These are phyloP conservation scores for Vultur gryphus DNA, from an alignment of 2,797 vertebrate species.

Conservation along the genomic window DNA sequence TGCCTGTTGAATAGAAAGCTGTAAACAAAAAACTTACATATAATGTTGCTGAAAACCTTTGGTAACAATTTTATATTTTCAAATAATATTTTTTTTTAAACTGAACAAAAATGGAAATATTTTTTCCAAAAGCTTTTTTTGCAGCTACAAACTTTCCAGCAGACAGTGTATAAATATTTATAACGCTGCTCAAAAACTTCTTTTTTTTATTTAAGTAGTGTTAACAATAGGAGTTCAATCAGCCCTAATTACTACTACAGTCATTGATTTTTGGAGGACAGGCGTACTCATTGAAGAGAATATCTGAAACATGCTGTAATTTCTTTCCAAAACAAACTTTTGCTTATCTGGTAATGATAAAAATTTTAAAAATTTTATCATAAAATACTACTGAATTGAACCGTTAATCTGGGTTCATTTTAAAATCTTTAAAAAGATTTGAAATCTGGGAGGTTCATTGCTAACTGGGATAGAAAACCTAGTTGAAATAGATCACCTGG, in stretches of 20 bases:
- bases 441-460: not conserved
- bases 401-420: not conserved
- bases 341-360: not conserved
- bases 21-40: not conserved
- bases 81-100: not conserved
- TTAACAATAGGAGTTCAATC: not conserved
- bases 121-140: not conserved
- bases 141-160: not conserved
- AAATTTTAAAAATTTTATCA: rapidly evolving
- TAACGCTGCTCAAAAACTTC: not conserved
- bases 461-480: not conserved
- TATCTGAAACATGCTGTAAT: not conserved
- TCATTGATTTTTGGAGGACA: not conserved
- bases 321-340: not conserved
- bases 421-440: not conserved
- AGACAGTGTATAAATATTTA: not conserved
- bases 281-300: not conserved
- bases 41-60: not conserved
- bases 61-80: not conserved
- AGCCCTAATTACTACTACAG: not conserved
- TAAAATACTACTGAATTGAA: not conserved
- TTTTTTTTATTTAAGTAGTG: not conserved
- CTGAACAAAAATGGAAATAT: not conserved
- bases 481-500: not conserved
- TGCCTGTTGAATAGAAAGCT: not conserved